Conservation (phyloP, 2,113 vertebrate species). For the Sander vitreus region DNA sequence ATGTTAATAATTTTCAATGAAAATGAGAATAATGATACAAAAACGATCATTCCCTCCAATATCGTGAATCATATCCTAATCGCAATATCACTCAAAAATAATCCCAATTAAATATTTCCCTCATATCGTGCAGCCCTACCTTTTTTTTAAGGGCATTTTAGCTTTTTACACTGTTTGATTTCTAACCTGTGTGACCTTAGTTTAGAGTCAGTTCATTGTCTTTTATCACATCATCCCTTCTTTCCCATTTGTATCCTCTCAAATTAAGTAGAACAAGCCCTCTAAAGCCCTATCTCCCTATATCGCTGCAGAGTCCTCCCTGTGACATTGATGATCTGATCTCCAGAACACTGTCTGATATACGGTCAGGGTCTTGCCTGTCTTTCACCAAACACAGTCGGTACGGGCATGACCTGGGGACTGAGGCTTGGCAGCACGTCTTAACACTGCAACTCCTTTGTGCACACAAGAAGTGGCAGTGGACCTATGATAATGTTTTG, state of each 20-base stretch:
- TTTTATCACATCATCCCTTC: slow-evolving; percentile 23
- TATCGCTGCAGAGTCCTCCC: slow-evolving; percentile 84
- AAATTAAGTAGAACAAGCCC: background rate
- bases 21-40: too few species aligned
- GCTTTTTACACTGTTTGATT: background rate
- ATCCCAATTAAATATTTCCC: too few species aligned
- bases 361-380: slow-evolving; percentile 85
- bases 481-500: slow-evolving; percentile 92
- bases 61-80: too few species aligned
- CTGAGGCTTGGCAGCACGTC: slow-evolving; percentile 89
- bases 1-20: too few species aligned
- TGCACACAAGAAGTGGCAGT: slow-evolving; percentile 90
- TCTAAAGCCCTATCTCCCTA: slow-evolving; percentile 1
- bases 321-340: slow-evolving; percentile 86
- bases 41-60: too few species aligned
- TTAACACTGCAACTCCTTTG: slow-evolving; percentile 93
- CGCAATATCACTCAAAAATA: too few species aligned
- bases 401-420: slow-evolving; percentile 89
- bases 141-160: background rate
- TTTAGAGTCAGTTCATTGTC: background rate
- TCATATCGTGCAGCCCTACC: too few species aligned
- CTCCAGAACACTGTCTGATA: slow-evolving; percentile 85
- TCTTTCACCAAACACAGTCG: slow-evolving; percentile 85
- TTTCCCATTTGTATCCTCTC: background rate
- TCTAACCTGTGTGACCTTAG: background rate